phyloP scores from a whole-genome alignment of 2,113 vertebrate species.

The Caloenas nicobarica region DNA sequence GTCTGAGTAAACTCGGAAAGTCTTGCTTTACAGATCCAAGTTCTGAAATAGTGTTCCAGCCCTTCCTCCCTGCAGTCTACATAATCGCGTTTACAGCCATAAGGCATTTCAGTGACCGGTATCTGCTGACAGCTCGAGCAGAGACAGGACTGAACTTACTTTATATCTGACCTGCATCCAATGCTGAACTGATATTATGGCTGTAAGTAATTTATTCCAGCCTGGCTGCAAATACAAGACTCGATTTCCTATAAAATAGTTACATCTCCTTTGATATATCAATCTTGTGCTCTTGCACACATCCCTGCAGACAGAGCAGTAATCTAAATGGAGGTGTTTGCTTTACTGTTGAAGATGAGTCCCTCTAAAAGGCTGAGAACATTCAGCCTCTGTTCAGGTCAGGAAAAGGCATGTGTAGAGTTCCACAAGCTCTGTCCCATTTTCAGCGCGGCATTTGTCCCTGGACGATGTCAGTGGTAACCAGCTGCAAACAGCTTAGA shows the following conservation, averaged over 20 bases:
- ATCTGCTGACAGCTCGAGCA: background rate
- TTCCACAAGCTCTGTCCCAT: background rate
- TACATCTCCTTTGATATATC: background rate
- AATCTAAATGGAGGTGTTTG: background rate
- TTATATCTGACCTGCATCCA: background rate
- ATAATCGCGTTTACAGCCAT: background rate
- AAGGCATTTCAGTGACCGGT: background rate
- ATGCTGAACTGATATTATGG: background rate
- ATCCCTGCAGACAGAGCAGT: background rate
- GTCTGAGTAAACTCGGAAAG: background rate
- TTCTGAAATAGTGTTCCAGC: background rate
- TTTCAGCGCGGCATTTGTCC: background rate
- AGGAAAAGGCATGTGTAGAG: background rate
- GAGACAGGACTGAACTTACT: background rate
- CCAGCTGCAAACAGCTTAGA: background rate
- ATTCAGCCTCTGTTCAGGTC: background rate
- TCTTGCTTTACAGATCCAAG: background rate
- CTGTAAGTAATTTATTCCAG: background rate
- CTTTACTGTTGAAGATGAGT: background rate
- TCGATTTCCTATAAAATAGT: background rate
- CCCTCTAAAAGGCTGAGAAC: background rate
- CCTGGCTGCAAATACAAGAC: background rate
- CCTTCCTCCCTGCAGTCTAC: background rate
- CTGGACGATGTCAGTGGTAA: background rate
- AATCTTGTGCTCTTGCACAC: background rate